Evolutionary conservation across 2,888 invertebrate genomes (phyloP).

Genomic region (Drosophila mayaguana): DNA sequence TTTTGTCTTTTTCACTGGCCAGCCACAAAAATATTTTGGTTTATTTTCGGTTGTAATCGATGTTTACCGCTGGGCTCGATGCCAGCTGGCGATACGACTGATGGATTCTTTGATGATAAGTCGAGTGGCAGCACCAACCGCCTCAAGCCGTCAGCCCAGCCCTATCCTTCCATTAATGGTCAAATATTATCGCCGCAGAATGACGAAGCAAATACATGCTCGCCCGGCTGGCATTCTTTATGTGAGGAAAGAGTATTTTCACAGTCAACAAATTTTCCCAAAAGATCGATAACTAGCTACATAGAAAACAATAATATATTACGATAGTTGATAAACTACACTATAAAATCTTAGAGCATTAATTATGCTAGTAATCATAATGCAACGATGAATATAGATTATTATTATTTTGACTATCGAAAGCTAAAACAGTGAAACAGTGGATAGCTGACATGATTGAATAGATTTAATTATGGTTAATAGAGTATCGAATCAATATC

Average conservation of each 20-base stretch:
- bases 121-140: conserved; percentile 14
- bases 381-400: not conserved
- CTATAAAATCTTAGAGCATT: no score
- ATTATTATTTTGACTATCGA: no score
- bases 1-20: conserved; percentile 39
- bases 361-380: not conserved
- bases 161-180: conserved; percentile 30
- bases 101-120: conserved; percentile 83
- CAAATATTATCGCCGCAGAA: conserved; percentile 30
- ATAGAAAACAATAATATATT: not conserved
- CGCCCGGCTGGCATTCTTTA: no score
- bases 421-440: not conserved
- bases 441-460: no score
- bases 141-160: not conserved
- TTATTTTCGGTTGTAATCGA: conserved; percentile 70
- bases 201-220: conserved; percentile 16
- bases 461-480: no score
- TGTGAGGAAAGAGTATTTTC: not conserved
- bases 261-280: not conserved
- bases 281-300: not conserved
- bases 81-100: conserved; percentile 78
- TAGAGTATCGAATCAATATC: not conserved
- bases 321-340: not conserved
- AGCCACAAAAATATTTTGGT: conserved; percentile 59
- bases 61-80: conserved; percentile 64